Percentiles rank a stretch among this genome's conserved stretches.
Evolutionary conservation across 2,113 vertebrate species (phyloP).

Genomic region (Micromys minutus): DNA sequence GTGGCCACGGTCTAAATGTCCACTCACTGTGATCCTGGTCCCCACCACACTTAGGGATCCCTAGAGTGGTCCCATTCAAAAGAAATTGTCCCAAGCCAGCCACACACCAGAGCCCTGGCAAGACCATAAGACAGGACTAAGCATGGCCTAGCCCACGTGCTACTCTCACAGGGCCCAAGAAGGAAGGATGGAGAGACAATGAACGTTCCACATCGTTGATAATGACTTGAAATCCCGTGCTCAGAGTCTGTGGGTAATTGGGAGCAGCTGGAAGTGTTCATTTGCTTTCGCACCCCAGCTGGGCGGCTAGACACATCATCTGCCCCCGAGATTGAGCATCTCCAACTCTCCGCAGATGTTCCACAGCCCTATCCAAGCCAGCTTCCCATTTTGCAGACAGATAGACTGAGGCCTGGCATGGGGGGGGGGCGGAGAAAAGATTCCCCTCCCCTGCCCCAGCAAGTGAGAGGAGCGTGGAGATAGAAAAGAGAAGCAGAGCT

Average conservation of each 20-base stretch:
- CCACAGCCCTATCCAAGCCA: too few relatives aligned
- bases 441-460: not conserved
- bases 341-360: too few relatives aligned
- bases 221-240: not conserved
- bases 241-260: too few relatives aligned
- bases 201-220: not conserved
- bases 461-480: not conserved
- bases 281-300: rapidly evolving
- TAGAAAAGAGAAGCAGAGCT: too few relatives aligned
- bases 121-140: not conserved
- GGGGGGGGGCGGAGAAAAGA: not conserved
- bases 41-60: not conserved
- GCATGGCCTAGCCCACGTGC: not conserved
- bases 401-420: not conserved
- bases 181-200: not conserved
- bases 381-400: not conserved
- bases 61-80: not conserved
- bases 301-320: not conserved
- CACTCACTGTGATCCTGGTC: not conserved
- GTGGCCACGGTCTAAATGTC: not conserved
- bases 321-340: not conserved
- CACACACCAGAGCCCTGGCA: not conserved
- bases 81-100: not conserved
- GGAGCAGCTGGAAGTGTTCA: rapidly evolving
- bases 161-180: rapidly evolving